Evolutionary conservation across 1,140 invertebrate genomes (phyloP), one percentile per base, ranked within the genome.

Genomic region (Trachelipus rathkii): DNA sequence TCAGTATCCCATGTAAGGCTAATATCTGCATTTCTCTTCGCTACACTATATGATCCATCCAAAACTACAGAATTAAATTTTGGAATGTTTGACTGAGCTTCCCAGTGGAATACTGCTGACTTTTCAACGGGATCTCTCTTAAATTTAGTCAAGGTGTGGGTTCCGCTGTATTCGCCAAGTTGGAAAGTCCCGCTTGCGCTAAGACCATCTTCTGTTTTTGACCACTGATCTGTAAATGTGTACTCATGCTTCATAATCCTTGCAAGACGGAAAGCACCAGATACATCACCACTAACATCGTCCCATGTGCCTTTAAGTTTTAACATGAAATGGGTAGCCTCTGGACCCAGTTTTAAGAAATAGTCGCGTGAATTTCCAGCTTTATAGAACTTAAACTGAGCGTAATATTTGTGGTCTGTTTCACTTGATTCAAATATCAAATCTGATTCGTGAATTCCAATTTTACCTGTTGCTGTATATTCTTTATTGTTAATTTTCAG

Each of bases 331-430:
- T 78, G 78, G 4, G 8, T 53, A 6, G 70, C 72, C 24, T 76
- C 74, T n/a, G 50, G 71, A 11, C 76, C 76, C 11, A 78, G 7
- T 68, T 80, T 80, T 10, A 80, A 11, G 71, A 74, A 80, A 45
- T 78, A 78, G 33, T 80, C 79, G 21, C 73, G 67, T 7, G 43
- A n/a, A 33, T 66, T 23, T 19, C 68, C 53, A 13, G 66, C 10
- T n/a, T 46, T 45, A 23, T 50, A 19, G 44, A 80, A 53, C 44
- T 44, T 72, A 76, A 76, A 80, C 46, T 77, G 73, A 13, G 77
- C 44, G 72, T 43, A 73, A 10, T 24, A 71, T 19, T 77, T 68
- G n/a, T 45, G 44, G 8, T 6, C 24, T 6, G 10, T n/a, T 1
- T 70, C 43, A 53, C 70, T 21, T 15, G 76, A 44, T 33, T 33